phyloP scores from a whole-genome alignment of 1,140 invertebrate species.

The Drosophila repletoides region DNA sequence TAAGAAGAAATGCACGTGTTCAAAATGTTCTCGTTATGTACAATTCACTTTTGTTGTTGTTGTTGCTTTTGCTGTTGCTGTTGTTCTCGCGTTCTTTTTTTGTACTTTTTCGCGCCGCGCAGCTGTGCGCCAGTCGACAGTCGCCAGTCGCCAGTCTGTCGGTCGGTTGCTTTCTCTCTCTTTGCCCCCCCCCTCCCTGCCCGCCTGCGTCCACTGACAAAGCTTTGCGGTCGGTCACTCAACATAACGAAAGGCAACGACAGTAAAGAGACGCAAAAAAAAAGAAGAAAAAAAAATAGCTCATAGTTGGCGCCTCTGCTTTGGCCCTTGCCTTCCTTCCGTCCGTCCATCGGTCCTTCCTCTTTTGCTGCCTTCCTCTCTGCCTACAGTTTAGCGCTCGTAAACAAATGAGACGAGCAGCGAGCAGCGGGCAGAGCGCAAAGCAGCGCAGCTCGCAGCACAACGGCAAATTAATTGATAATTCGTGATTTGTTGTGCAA shows the following conservation, averaged over 20 bases:
- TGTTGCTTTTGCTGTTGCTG: constrained; percentile 40
- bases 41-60: constrained; percentile 25
- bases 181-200: background rate
- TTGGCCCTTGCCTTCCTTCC: constrained; percentile 19
- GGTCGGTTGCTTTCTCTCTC: constrained; percentile 63
- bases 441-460: too few relatives aligned
- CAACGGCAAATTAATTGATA: constrained; percentile 54
- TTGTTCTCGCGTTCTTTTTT: constrained; percentile 54
- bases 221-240: constrained; percentile 56
- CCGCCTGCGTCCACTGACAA: constrained; percentile 16
- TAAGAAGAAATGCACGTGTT: constrained; percentile 78
- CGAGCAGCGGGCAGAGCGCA: background rate
- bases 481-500: constrained; percentile 46
- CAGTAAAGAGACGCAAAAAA: constrained; percentile 27
- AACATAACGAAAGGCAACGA: constrained; percentile 50
- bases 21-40: constrained; percentile 74
- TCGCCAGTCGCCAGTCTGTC: constrained; percentile 71
- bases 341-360: too few relatives aligned
- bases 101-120: constrained; percentile 62
- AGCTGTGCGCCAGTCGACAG: constrained; percentile 75
- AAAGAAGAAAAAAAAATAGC: constrained; percentile 30
- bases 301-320: constrained; percentile 60
- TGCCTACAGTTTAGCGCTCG: constrained; percentile 10
- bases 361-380: background rate
- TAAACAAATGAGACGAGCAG: constrained; percentile 40